phyloP scores from a whole-genome alignment of 2,888 invertebrate genomes.

The Drosophila austrosaltans region DNA sequence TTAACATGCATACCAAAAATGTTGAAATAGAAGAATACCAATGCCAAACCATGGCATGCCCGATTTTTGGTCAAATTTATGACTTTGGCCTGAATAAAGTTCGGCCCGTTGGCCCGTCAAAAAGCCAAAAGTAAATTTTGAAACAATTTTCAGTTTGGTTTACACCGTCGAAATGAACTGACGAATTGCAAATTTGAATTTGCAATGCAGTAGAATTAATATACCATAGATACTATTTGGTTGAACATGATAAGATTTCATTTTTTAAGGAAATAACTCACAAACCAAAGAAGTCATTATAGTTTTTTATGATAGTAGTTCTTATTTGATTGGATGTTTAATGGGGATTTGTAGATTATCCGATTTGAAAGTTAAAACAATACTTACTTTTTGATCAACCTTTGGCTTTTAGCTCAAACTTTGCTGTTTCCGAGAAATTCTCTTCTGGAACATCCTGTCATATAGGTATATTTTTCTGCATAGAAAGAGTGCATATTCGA shows the following conservation, averaged over 20 bases:
- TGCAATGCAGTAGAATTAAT: conserved; percentile 13
- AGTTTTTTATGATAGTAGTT: too few relatives aligned
- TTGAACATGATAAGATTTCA: neutral
- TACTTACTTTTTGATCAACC: too few relatives aligned
- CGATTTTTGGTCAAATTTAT: conserved; percentile 62
- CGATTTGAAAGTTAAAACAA: too few relatives aligned
- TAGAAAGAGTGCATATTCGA: conserved; percentile 35
- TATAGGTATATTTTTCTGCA: conserved; percentile 20
- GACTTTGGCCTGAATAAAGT: conserved; percentile 68
- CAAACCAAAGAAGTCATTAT: too few relatives aligned
- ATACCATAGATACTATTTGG: neutral
- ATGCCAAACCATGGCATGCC: conserved; percentile 35
- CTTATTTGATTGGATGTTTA: too few relatives aligned
- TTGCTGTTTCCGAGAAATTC: neutral
- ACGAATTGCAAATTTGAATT: conserved; percentile 19
- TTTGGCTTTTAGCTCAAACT: too few relatives aligned
- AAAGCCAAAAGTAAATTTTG: conserved; percentile 52
- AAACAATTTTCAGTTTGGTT: conserved; percentile 28
- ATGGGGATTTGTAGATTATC: too few relatives aligned
- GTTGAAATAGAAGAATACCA: conserved; percentile 13
- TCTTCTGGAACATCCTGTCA: conserved; percentile 13
- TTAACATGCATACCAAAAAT: conserved; percentile 67
- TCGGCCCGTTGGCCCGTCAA: conserved; percentile 41
- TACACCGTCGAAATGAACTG: conserved; percentile 43
- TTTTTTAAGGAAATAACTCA: too few relatives aligned